Conservation (phyloP, 2,888 invertebrate species). For the Pimpla rufipes region DNA sequence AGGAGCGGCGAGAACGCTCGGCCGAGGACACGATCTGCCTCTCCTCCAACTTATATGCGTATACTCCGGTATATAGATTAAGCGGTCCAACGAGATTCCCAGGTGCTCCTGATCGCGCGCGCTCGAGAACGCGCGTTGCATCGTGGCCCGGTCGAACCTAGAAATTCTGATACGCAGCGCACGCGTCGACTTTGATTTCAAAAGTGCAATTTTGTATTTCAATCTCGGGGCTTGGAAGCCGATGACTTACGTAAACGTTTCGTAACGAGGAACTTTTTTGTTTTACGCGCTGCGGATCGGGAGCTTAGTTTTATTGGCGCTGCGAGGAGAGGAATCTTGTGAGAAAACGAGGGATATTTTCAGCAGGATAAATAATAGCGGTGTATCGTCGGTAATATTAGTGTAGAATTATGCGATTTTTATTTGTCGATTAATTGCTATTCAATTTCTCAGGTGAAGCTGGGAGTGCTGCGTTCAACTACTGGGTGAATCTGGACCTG, state of each 20-base stretch:
- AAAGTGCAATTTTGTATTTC: not conserved
- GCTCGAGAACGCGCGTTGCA: constrained; percentile 23
- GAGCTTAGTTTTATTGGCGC: not conserved
- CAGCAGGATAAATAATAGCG: not conserved
- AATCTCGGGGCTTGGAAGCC: not conserved
- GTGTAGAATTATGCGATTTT: not conserved
- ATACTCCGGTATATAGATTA: constrained; percentile 63
- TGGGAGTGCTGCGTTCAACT: not conserved
- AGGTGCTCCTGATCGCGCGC: constrained; percentile 44
- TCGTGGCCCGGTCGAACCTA: constrained; percentile 1
- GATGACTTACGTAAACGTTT: not conserved
- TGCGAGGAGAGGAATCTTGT: not conserved
- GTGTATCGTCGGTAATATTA: not conserved
- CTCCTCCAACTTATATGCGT: constrained; percentile 26
- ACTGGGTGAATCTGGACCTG: not conserved
- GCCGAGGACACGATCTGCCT: constrained; percentile 4
- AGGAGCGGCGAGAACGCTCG: constrained; percentile 5
- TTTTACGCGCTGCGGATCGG: not conserved
- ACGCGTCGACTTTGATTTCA: not conserved
- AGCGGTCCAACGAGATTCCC: constrained; percentile 67
- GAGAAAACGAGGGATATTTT: not conserved
- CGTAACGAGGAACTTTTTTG: not conserved
- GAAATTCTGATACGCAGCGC: not conserved
- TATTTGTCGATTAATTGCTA: not conserved
- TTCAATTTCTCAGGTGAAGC: not conserved